These are phyloP conservation scores for Paraplagusia blochii DNA, from an alignment of 2,113 vertebrate genomes.

Conservation along the genomic window DNA sequence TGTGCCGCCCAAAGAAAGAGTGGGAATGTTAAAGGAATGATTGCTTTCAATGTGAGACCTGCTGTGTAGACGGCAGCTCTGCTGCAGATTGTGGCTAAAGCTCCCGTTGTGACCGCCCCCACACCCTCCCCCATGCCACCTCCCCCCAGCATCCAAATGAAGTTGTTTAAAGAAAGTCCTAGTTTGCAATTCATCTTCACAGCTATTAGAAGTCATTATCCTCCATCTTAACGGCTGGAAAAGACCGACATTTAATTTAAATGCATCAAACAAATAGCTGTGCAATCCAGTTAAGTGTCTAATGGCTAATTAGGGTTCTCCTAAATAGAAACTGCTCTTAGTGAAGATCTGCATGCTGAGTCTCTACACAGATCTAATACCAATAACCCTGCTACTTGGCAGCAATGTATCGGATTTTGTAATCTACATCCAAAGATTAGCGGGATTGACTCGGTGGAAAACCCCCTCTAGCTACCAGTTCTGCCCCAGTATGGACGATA, in stretches of 20 bases:
- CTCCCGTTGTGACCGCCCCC: background rate
- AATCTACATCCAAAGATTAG: background rate
- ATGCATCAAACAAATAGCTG: background rate
- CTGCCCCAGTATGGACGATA: conserved; percentile 19
- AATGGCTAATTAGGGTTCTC: conserved; percentile 20
- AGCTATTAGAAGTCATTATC: conserved; percentile 9
- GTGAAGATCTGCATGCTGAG: conserved; percentile 13
- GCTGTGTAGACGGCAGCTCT: conserved; percentile 6
- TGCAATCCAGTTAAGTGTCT: conserved; percentile 12
- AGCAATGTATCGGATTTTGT: conserved; percentile 24
- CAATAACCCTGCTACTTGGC: conserved; percentile 3
- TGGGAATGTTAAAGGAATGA: conserved; percentile 48
- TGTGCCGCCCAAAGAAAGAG: conserved; percentile 48
- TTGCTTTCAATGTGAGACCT: conserved; percentile 45
- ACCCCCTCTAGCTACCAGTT: no score
- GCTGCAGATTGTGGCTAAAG: conserved; percentile 1
- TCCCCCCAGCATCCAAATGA: no score
- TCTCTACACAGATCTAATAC: conserved; percentile 4
- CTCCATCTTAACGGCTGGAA: conserved; percentile 2
- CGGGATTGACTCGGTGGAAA: conserved; percentile 10
- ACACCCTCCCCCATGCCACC: no score
- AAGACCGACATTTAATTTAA: conserved; percentile 14
- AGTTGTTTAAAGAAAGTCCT: conserved; percentile 8
- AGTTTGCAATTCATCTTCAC: conserved; percentile 9
- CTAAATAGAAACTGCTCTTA: conserved; percentile 4